Evolutionary conservation across 2,113 vertebrate genomes (phyloP), one percentile per base, ranked within the genome.

Genomic region (Labeo rohita): DNA sequence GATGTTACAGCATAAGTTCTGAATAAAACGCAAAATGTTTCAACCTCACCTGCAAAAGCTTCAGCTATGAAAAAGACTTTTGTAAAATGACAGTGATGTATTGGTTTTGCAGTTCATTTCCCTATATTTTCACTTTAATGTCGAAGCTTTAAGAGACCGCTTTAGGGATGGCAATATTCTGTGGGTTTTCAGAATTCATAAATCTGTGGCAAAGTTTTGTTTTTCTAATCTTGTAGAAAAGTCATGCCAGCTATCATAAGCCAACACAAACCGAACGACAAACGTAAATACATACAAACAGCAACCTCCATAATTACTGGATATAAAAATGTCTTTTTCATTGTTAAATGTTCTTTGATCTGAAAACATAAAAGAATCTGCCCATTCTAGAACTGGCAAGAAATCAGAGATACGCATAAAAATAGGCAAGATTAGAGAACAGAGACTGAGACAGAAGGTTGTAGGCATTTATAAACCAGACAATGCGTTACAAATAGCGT

Each of bases 1-100:
- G 63, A 80, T 80, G 61, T 65, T 50, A 80, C 8, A 49, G 43
- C 78, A 47, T 49, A 23, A 63, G 39, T 63, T 49, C 12, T 75
- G 45, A 63, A 65, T 23, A 49, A 81, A 66, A 47, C 56, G 13
- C 34, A 5, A 18, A 65, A 63, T 0, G 4, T 23, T 81, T 66
- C 5, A 28, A 18, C n/a, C 21, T 61, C 18, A 80, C 43, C 59
- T 66, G 79, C n/a, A 34, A 80, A 80, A 2, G 36, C 52, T n/a
- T 61, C 10, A 59, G 36, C 28, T 56, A 56, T 34, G 15, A 10
- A 43, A n/a, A n/a, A 45, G 11, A 63, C 18, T 61, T 61, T 5
- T n/a, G 36, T 21, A 59, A 59, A 59, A 10, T 56, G 4, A 56
- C 15, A 77, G 74, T 6, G 28, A 45, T 72, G 36, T 68, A 11